These are phyloP conservation scores for Arctopsyche grandis DNA, from an alignment of 1,140 invertebrate genomes.

Conservation along the genomic window DNA sequence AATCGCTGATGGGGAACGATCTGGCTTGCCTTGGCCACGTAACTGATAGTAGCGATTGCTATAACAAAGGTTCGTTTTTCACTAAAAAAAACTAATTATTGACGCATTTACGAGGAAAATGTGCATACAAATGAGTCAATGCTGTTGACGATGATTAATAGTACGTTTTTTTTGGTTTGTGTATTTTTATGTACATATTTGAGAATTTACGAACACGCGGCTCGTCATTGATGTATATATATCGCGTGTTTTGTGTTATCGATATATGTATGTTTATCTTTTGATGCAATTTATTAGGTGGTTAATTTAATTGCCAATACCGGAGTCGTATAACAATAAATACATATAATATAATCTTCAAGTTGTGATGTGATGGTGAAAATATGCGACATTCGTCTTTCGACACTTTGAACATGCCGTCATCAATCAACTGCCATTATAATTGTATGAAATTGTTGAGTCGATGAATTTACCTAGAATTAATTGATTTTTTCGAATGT, in stretches of 20 bases:
- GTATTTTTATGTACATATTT: background rate
- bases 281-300: background rate
- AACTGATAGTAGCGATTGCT: background rate
- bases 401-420: too few species aligned
- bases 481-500: too few species aligned
- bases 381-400: too few species aligned
- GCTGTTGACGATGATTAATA: background rate
- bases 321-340: background rate
- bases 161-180: background rate
- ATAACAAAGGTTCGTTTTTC: slow-evolving; percentile 9
- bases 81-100: background rate
- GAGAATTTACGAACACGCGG: slow-evolving; percentile 8
- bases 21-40: slow-evolving; percentile 8
- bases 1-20: background rate
- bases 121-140: background rate
- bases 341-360: background rate
- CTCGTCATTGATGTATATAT: background rate
- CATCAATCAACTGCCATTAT: too few species aligned
- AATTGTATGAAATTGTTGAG: too few species aligned
- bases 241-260: background rate
- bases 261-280: background rate
- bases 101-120: background rate
- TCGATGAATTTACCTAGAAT: too few species aligned
- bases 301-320: slow-evolving; percentile 19
- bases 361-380: too few species aligned